Base-by-base conservation (phyloP, 2,113 vertebrate genomes). In the Toxostoma redivivum region DNA sequence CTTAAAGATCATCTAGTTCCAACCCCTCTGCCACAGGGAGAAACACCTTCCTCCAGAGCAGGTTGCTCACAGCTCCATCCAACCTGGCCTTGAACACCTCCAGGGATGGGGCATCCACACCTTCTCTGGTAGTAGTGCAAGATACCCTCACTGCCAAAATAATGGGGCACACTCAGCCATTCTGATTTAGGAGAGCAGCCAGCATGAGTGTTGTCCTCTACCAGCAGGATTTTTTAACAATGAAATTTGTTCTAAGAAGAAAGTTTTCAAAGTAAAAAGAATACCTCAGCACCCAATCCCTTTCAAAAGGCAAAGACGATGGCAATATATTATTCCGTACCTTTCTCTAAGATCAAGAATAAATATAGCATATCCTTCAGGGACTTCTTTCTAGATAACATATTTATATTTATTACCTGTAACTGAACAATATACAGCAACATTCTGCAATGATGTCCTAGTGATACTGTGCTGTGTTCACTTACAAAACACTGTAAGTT, bases 21-120 rank as follows among this genome's bases (percentile, higher is more conserved):
- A 72, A 15, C 8, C 14, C 15, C 12, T 12, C 5, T 1, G 0
- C 8, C 8, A 28, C 0, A 1, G 23, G 8, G 15, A 45, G 12
- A 58, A 51, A 45, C 4, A 23, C 5, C 28, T 81, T 24, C 15
- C 3, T 20, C 45, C 53, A 60, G 33, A 45, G 12, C 19, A 57
- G 10, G 10, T 3, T 81, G 12, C 27, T 50, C 27, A 50, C 11
- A 65, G 58, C 28, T 40, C 18, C 37, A 28, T 73, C 37, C 19
- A 58, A 5, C 9, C 15, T n/a, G 33, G 33, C 51, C 23, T 66
- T 51, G 33, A 51, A 28, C 28, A 30, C 10, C 38, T 66, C 19
- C 37, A 51, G 31, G 31, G 44, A 58, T 10, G 51, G 15, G 33
- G 7, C 23, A 66, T 11, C 19, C 28, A 25, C 27, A 58, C 1